Evolutionary conservation across 2,113 vertebrate species (phyloP).

Genomic region (Phylloscopus trochiloides): DNA sequence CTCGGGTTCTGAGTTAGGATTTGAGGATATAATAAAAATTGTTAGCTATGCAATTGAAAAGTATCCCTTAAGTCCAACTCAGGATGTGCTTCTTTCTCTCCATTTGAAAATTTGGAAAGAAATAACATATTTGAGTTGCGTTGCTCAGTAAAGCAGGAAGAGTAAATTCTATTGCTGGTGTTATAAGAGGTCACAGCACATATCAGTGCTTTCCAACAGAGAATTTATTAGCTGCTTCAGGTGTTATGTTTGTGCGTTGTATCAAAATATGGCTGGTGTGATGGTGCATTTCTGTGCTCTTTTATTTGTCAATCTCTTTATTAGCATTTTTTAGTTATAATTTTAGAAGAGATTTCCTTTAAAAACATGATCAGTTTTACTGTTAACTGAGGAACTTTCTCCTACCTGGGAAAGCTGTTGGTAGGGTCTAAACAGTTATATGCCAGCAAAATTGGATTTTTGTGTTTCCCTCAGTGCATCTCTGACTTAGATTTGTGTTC

Average conservation of each 20-base stretch:
- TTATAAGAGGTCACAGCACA: neutral
- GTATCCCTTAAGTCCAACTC: neutral
- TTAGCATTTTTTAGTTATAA: neutral
- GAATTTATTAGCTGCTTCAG: neutral
- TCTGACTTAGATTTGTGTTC: constrained; percentile 15
- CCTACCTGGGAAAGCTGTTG: neutral
- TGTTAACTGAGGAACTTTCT: neutral
- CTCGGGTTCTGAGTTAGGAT: neutral
- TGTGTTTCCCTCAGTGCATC: neutral
- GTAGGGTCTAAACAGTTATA: neutral
- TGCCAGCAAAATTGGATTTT: neutral
- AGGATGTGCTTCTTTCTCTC: neutral
- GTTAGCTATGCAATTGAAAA: neutral
- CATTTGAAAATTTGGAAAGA: neutral
- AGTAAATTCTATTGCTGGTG: neutral
- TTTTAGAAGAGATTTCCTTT: neutral
- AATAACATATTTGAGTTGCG: neutral
- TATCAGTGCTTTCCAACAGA: neutral
- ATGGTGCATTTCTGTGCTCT: neutral
- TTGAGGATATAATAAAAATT: neutral
- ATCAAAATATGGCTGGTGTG: neutral
- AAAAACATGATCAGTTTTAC: neutral
- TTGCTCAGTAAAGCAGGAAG: neutral
- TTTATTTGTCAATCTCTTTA: neutral
- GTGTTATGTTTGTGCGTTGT: neutral